Evolutionary conservation across 1,140 invertebrate species (phyloP).

Genomic region (Nephila pilipes): DNA sequence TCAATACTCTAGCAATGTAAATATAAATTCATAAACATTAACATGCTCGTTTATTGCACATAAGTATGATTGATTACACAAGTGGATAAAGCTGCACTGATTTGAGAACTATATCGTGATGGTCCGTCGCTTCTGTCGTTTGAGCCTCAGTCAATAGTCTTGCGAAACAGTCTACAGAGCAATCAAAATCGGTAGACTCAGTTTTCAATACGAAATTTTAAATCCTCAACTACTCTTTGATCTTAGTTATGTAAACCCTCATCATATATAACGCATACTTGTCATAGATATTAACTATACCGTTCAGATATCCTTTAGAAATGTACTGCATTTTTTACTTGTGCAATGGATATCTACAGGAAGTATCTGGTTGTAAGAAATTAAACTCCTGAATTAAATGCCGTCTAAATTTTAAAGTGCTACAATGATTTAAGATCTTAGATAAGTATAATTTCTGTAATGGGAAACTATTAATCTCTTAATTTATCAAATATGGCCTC

Average conservation of each 20-base stretch:
- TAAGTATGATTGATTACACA: slow-evolving; percentile 18
- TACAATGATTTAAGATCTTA: no score
- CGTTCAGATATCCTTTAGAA: not conserved
- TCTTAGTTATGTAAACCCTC: no score
- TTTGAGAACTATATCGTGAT: slow-evolving; percentile 21
- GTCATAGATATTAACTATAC: not conserved
- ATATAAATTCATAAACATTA: slow-evolving; percentile 41
- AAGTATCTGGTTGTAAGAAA: no score
- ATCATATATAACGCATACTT: not conserved
- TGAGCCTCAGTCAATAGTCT: slow-evolving; percentile 1
- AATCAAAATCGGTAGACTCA: not conserved
- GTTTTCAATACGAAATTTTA: not conserved
- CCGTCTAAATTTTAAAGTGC: no score
- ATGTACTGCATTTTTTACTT: no score
- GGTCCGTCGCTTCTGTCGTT: slow-evolving; percentile 32
- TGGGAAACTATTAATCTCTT: no score
- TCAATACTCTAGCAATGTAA: slow-evolving; percentile 5
- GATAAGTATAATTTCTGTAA: no score
- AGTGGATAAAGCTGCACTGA: slow-evolving; percentile 37
- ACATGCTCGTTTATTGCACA: slow-evolving; percentile 39
- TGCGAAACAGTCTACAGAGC: not conserved
- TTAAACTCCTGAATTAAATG: no score
- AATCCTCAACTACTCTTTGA: not conserved
- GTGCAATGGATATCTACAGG: no score
- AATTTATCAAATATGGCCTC: no score